Base-by-base conservation (phyloP, 2,113 vertebrate species). In the Calonectris borealis region DNA sequence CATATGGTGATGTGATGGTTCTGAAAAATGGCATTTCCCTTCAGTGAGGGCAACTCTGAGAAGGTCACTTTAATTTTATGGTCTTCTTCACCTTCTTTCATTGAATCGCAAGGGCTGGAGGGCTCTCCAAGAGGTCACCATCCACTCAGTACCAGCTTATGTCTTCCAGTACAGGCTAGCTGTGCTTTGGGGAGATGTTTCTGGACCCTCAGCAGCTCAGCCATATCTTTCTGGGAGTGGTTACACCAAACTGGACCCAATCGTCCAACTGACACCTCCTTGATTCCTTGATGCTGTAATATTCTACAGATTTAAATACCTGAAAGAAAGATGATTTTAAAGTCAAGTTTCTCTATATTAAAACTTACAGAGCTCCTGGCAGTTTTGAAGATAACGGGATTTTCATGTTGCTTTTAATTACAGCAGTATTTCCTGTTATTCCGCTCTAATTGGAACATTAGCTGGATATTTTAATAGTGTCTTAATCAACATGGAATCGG, bases 331-430 rank as follows among this genome's bases (percentile, higher is more conserved):
- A 60, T 70, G 5, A 51, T 10, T 81, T 78, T 46, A 42, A 83
- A 55, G 18, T 49, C 5, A 15, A 49, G 10, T 58, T 88, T 73
- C 24, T 44, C 38, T 73, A 32, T 34, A 55, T 32, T 58, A 76
- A 84, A 91, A 79, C 6, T 64, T 80, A n/a, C 7, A 31, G 32
- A 44, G 25, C 20, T 92, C 52, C 42, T 32, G 36, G 6, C 9
- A 78, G 34, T 73, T 91, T 86, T 80, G 70, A 64, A 65, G 38
- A 58, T 42, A 91, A 73, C 9, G 29, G 26, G 34, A 94, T 94
- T 93, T 94, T 91, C 40, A 62, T 11, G 20, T 90, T 71, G 21
- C 13, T 96, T 96, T 95, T 92, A 82, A 88, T 71, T 84, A 84
- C 31, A 78, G 64, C 29, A 54, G 38, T 34, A 79, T 40, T 91